Base-by-base conservation (phyloP, 2,113 vertebrate genomes). In the Vimba vimba region DNA sequence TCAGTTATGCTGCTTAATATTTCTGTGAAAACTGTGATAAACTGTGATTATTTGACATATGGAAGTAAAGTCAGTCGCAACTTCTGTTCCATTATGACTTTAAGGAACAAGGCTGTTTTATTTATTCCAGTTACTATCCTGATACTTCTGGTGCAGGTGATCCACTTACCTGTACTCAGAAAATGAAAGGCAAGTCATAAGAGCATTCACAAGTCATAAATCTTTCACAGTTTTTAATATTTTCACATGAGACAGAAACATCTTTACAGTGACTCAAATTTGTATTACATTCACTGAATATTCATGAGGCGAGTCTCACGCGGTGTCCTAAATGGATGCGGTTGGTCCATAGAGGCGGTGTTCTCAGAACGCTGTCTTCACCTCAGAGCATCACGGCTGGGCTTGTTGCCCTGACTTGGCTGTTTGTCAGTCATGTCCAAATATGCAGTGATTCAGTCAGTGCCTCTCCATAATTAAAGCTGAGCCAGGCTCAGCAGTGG, bases 221-320 rank as follows among this genome's bases (percentile, higher is more conserved):
- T 95, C 90, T 94, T 94, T 93, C 91, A 93, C 78, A 85, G 84
- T 92, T 94, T 80, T 93, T 94, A 92, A 94, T 94, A 94, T 93
- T 89, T 87, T 91, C 91, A 91, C 89, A 86, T 52, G 91, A 94
- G 92, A 91, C 74, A 19, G 86, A 93, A 88, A 91, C 92, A 92
- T 91, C 83, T 90, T 93, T 91, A 94, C 92, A 93, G 92, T 90
- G 83, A 77, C 89, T 92, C 91, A 91, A 36, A 88, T 92, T 92
- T 93, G 91, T 92, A 87, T 91, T 91, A 92, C 90, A 90, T 85
- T 64, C 73, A 68, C 90, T 94, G 93, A 93, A 94, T 94, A 94
- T 95, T 93, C 93, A 95, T 90, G 83, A 89, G 3, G 1, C 30
- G 13, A 87, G 88, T 52, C 86, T 89, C 86, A 90, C 86, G 83